Evolutionary conservation across 2,888 invertebrate species (phyloP), one percentile per base, ranked within the genome.

Genomic region (Calliopum simillimum): DNA sequence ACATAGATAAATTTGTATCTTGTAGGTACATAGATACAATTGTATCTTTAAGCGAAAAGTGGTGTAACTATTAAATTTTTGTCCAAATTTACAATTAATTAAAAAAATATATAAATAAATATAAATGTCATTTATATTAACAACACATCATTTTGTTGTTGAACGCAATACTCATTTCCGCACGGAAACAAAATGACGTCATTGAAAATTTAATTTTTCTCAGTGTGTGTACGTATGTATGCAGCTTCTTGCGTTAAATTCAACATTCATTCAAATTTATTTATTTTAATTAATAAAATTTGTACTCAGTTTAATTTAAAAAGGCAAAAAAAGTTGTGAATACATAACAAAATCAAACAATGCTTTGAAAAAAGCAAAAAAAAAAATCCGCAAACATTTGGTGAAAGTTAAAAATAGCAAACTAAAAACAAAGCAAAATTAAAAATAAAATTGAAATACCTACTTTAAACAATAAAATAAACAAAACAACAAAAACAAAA

Each of bases 291-390:
- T 65, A 53, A 19, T 13, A 68, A 59, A 59, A 33, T 68, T 19
- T 23, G 49, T 49, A 16, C n/a, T 58, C 14, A 49, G 13, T 13
- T 53, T 19, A 19, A 33, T 33, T 33, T 33, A 33, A 33, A 33
- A 6, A 8, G 5, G 6, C 4, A 33, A 33, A 33, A 33, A 33
- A 53, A 53, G 19, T 23, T 14, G 13, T 53, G 12, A 53, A 53
- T 23, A 53, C 12, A 53, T 21, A 23, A 23, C 33, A 6, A 5
- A 23, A 13, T 43, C n/a, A 64, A 41, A 33, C 59, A 61, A 67
- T 68, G 47, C 68, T 59, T 49, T 68, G 68, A 51, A 65, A 69
- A 56, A 51, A 66, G 70, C 49, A 69, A 68, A 44, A 69, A 69
- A 67, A 53, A 33, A 25, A 23, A 41, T 53, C 25, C 56, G 55